phyloP scores from a whole-genome alignment of 2,888 invertebrate genomes.

The Ametastegia equiseti region DNA sequence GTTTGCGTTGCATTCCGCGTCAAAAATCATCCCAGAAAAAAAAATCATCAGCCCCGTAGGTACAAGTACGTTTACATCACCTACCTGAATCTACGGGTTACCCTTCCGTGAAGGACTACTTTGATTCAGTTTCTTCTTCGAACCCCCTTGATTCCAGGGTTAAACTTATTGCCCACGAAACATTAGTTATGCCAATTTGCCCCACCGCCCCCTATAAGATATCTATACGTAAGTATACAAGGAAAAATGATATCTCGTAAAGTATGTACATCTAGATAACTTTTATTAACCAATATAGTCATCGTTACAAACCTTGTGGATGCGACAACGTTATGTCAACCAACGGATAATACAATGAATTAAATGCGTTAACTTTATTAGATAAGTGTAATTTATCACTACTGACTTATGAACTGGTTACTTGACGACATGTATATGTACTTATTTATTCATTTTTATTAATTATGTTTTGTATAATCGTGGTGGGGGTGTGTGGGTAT shows the following conservation, averaged over 20 bases:
- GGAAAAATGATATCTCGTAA: constrained; percentile 15
- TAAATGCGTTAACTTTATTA: constrained; percentile 60
- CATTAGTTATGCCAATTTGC: no score
- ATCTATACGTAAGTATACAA: not conserved
- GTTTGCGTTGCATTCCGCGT: no score
- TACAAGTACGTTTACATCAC: no score
- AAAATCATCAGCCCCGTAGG: no score
- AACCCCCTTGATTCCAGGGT: no score
- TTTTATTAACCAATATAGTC: constrained; percentile 76
- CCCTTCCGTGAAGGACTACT: no score
- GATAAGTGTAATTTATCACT: constrained; percentile 63
- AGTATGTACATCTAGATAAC: constrained; percentile 74
- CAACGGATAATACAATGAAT: constrained; percentile 71
- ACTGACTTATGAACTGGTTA: constrained; percentile 74
- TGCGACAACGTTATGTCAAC: constrained; percentile 67
- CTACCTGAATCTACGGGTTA: no score
- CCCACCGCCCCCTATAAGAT: not conserved
- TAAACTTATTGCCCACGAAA: no score
- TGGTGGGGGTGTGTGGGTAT: constrained; percentile 57
- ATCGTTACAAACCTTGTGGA: constrained; percentile 74
- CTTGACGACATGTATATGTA: constrained; percentile 71
- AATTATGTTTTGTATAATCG: constrained; percentile 48
- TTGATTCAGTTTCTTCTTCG: no score
- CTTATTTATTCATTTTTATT: constrained; percentile 50
- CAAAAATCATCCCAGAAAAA: no score